Evolutionary conservation across 1,140 invertebrate genomes (phyloP), one percentile per base, ranked within the genome.

Genomic region (Zeugodacus cucurbitae): DNA sequence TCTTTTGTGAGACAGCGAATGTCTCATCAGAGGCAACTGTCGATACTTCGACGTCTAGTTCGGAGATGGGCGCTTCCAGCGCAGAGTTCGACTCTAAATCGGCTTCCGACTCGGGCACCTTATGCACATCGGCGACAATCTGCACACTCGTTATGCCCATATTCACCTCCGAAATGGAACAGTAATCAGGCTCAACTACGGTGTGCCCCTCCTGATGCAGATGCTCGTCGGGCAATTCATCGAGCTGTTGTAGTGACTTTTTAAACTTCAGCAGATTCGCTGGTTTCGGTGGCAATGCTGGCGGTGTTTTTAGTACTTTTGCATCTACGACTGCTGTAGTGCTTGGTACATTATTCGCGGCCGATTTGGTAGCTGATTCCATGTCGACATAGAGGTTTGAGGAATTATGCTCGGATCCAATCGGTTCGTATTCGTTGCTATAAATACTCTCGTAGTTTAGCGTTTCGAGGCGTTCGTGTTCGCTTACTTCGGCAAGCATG

Each of bases 251-350:
- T 26, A 92, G 86, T 1, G 90, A 91, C 57, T 92, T 93, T 14
- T 90, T 90, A 32, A 93, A 93, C 74, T 93, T 93, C 89, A 91
- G 91, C 88, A 94, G 93, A 94, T 94, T 96, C 78, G 94, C 93
- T 17, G 95, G 95, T 90, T 96, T 96, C 0, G 95, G 96, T 4
- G 95, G 95, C 29, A 96, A 89, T 6, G 95, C 95, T 11, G 96
- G 95, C 11, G 91, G 91, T 87, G 91, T 48, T 88, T 91, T 92
- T 58, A 89, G 87, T 67, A 41, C 54, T 86, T 89, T 88, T 70
- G 26, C 34, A 78, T 34, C 57, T 29, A 14, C 34, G 14, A 26
- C 48, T 17, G 2, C 44, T 54, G 14, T 89, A 70, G 87, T 89
- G 34, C 29, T 32, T 29, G 29, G 62, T 58, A 26, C 58, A 3